A percentile compares a stretch with the other conserved stretches of the same genome.
Conservation (phyloP, 2,888 invertebrate species). For the Lochmaea capreae region DNA sequence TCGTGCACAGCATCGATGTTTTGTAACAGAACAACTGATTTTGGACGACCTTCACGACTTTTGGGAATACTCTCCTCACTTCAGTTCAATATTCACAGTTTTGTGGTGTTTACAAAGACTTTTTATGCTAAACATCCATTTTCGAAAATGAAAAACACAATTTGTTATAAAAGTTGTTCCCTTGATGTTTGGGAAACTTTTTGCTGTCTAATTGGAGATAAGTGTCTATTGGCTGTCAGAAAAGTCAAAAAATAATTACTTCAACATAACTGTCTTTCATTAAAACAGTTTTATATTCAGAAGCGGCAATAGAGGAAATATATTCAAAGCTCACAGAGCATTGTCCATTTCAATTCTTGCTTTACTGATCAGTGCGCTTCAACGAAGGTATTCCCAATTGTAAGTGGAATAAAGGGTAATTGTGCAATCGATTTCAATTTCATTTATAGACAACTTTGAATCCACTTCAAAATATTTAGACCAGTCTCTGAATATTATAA, state of each 20-base stretch:
- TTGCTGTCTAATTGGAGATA: no score
- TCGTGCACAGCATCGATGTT: no score
- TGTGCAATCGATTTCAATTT: constrained; percentile 32
- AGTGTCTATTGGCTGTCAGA: no score
- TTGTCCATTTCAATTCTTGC: constrained; percentile 31
- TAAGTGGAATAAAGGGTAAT: constrained; percentile 32
- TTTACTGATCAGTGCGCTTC: constrained; percentile 32
- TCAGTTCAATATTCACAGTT: no score
- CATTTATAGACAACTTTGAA: constrained; percentile 30
- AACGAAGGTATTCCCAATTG: constrained; percentile 24
- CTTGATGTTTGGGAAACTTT: no score
- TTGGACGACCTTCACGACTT: no score
- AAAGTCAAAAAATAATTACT: no score
- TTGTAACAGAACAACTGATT: no score
- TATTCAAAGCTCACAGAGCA: constrained; percentile 21
- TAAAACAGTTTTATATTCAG: constrained; percentile 3
- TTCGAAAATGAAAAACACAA: background rate
- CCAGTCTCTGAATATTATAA: background rate
- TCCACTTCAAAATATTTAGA: constrained; percentile 14
- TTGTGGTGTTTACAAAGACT: no score
- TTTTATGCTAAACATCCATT: no score
- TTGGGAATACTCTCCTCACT: no score
- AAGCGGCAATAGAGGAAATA: constrained; percentile 25
- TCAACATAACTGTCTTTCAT: background rate
- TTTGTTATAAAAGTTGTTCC: no score